Base-by-base conservation (phyloP, 2,113 vertebrate species). In the Mixornis gularis region DNA sequence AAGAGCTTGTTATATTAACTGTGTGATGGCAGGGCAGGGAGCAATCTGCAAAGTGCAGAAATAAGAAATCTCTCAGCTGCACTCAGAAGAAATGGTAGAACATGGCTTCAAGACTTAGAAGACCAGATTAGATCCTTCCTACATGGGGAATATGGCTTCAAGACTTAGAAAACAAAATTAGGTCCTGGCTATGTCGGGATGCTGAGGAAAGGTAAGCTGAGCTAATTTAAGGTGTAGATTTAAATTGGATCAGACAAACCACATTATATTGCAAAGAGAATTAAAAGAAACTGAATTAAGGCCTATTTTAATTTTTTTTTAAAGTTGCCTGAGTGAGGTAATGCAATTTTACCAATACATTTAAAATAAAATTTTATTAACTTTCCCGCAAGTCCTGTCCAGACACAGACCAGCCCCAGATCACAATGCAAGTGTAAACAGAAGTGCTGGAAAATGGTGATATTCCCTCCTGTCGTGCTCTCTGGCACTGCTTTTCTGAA, bases 1-100 rank as follows among this genome's bases (percentile, higher is more conserved):
- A 85, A 62, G 51, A 89, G 49, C 38, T 87, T 43, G 25, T 72
- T 89, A 70, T 91, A 82, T 89, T 82, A 87, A 65, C 83, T 65
- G 6, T 7, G 13, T 89, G 66, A 85, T 59, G 29, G 34, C 59
- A 89, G 19, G 15, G 18, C 44, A 55, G 40, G 38, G 36, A 82
- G 38, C 59, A 63, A 56, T 32, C 38, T 70, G 40, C 2, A 1
- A 89, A 85, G 19, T 1, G 8, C 49, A 90, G 36, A 79, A 90
- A 76, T 55, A 72, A 72, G 51, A 84, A 84, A 38, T 82, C 17
- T 85, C 13, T 13, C 7, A 48, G 12, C 8, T 46, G 7, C 4
- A 0, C 49, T 79, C 32, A 68, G 44, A 81, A 73, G 41, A 71
- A 41, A 87, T 30, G 8, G 12, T 16, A 84, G 21, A 73, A 63